These are phyloP conservation scores for Tanypteryx hageni DNA, from an alignment of 2,888 invertebrate species.

Conservation along the genomic window DNA sequence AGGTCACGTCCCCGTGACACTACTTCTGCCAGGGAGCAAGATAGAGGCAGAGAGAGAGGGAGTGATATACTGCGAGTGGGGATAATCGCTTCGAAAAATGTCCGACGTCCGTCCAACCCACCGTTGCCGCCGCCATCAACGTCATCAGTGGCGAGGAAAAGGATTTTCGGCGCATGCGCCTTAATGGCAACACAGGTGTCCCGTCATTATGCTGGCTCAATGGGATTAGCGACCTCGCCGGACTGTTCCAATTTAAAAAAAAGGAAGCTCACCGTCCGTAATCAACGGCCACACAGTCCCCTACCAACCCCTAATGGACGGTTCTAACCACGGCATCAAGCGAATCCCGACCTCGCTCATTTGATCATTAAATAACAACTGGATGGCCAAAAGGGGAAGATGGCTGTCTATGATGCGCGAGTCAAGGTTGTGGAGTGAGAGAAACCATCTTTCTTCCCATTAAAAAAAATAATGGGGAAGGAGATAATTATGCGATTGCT, in stretches of 20 bases:
- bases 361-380: slow-evolving; percentile 48
- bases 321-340: slow-evolving; percentile 15
- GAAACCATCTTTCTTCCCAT: background rate
- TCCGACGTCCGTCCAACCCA: background rate
- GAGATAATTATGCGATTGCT: slow-evolving; percentile 39
- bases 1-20: slow-evolving; percentile 9
- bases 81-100: background rate
- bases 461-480: slow-evolving; percentile 1
- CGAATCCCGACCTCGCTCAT: slow-evolving; percentile 52
- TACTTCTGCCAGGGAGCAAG: background rate
- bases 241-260: slow-evolving; percentile 26
- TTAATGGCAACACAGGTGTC: background rate
- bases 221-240: slow-evolving; percentile 44
- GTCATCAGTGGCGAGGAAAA: background rate
- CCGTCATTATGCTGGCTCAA: slow-evolving; percentile 40
- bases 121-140: background rate
- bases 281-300: slow-evolving; percentile 20
- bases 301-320: background rate
- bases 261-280: background rate
- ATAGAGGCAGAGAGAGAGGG: background rate
- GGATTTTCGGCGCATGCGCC: slow-evolving; percentile 20
- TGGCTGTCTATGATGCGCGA: background rate
- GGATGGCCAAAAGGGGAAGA: background rate
- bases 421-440: background rate
- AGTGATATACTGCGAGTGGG: background rate